A percentile compares a stretch with the other conserved stretches of the same genome.
Evolutionary conservation across 2,888 invertebrate species (phyloP).

Genomic region (Therioaphis trifolii): DNA sequence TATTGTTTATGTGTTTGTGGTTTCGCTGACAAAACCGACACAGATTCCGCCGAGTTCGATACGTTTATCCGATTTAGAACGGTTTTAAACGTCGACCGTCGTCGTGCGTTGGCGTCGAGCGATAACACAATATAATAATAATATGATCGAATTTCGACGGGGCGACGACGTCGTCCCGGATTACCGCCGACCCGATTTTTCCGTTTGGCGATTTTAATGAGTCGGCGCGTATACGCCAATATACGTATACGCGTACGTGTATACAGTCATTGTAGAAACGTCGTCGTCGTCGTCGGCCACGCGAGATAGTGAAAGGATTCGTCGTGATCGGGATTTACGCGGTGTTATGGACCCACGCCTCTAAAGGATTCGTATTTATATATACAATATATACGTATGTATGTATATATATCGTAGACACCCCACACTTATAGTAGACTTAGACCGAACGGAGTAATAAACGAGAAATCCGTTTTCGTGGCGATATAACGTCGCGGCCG

Average conservation of each 20-base stretch:
- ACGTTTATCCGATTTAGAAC: no score
- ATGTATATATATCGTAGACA: no score
- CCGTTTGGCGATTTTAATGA: background rate
- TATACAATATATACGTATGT: background rate
- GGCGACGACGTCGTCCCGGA: background rate
- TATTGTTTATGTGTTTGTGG: no score
- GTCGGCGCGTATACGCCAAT: no score
- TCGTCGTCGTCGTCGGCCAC: background rate
- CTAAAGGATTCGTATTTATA: background rate
- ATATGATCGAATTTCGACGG: background rate
- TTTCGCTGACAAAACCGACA: no score
- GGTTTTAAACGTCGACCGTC: background rate
- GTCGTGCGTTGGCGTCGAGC: background rate
- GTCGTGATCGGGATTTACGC: background rate
- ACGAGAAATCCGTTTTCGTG: no score
- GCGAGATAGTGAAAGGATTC: slow-evolving; percentile 9
- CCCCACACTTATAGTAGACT: no score
- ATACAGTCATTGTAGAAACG: no score
- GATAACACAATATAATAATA: background rate
- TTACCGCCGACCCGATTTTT: background rate
- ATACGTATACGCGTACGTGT: no score
- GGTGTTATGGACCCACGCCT: background rate
- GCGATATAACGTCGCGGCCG: no score
- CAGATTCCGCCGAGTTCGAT: no score
- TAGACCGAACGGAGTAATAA: no score